phyloP scores from a whole-genome alignment of 2,113 vertebrate genomes.

The Nerophis lumbriciformis region DNA sequence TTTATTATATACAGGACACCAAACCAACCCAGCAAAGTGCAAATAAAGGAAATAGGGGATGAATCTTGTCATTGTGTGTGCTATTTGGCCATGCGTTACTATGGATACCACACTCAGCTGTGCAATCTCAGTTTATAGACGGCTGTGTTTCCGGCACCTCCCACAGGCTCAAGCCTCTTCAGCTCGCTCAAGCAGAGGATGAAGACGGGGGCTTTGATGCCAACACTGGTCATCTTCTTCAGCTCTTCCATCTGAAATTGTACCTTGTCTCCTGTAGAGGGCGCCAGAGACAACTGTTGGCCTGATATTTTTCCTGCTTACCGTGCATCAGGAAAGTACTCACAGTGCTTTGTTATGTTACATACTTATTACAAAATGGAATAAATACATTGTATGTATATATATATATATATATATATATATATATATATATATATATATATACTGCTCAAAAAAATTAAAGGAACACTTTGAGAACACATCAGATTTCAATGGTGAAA shows the following conservation, averaged over 20 bases:
- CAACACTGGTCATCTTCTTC: constrained; percentile 40
- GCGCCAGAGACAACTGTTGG: constrained; percentile 2
- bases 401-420: no score
- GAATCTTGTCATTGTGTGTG: not conserved
- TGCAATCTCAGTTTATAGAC: constrained; percentile 52
- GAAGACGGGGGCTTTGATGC: constrained; percentile 49
- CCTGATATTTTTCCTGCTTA: no score
- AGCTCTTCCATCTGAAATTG: constrained; percentile 57
- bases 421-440: no score
- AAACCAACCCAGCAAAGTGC: no score
- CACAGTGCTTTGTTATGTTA: no score
- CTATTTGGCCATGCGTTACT: not conserved
- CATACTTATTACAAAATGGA: no score
- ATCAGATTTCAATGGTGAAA: no score
- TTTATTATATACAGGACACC: no score
- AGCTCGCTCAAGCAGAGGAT: constrained; percentile 67
- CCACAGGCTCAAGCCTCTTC: constrained; percentile 51
- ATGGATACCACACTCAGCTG: constrained; percentile 14
- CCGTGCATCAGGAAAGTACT: no score
- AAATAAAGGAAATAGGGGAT: not conserved
- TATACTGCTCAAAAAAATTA: no score
- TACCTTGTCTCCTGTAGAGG: constrained; percentile 45
- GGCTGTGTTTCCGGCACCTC: constrained; percentile 31
- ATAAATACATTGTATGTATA: no score
- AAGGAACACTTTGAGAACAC: no score